Evolutionary conservation across 2,888 invertebrate genomes (phyloP), one percentile per base, ranked within the genome.

Genomic region (Antheraea assamensis): DNA sequence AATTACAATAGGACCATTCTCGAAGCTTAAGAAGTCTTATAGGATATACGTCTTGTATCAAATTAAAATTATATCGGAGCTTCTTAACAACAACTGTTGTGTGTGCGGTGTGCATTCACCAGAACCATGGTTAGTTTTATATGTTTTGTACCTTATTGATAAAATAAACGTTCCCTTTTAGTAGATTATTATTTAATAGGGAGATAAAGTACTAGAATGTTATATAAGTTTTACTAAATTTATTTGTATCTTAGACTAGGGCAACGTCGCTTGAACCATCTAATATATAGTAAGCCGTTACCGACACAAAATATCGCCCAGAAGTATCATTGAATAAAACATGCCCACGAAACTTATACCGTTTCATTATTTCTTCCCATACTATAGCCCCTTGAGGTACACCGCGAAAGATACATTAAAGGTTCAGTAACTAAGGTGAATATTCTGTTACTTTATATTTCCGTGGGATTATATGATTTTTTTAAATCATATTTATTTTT

Each of bases 321-420:
- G 55, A 75, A 75, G 49, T 49, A 68, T 68, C 72, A 70, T 78
- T 87, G 85, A 89, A 89, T 88, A 87, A 88, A 84, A 87, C 80
- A 87, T 86, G 72, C 27, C 74, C 75, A 75, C 71, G 77, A 81
- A 87, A 88, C 79, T 86, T 85, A 83, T 79, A 85, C 80, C 78
- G 82, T 88, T 89, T 89, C 87, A 89, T 89, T 90, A 89, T 87
- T 86, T 87, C 82, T 78, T 76, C 76, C 81, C 84, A 89, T 87
- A 89, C 87, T 87, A 81, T 81, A 78, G 80, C 86, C 88, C 83
- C 87, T n/a, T 17, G n/a, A 74, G 82, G 88, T 81, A 75, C 78
- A 71, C 71, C 58, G 68, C 73, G 78, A 78, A 78, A 81, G 83
- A 84, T 83, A 84, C 83, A 86, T 86, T 82, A 83, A 82, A 84